Percentiles rank a stretch among this genome's conserved stretches.
Conservation (phyloP, 2,888 invertebrate species). For the Drosophila neotestacea region DNA sequence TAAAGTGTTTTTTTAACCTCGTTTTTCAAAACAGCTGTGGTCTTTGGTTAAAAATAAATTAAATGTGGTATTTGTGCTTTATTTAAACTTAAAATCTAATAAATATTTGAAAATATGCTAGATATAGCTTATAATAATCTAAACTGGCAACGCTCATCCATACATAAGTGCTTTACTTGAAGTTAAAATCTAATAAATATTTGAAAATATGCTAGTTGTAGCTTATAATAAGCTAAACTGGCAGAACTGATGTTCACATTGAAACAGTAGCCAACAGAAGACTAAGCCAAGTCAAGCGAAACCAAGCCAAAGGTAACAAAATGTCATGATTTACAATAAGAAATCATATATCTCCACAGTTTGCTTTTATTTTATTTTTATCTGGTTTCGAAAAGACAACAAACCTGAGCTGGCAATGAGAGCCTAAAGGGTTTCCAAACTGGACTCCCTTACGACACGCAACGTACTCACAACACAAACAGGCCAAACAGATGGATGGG, state of each 20-base stretch:
- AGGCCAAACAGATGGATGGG: conserved; percentile 50
- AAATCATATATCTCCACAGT: conserved; percentile 70
- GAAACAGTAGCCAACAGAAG: conserved; percentile 66
- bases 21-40: no score
- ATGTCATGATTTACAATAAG: conserved; percentile 80
- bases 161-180: no score
- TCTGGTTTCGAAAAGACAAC: conserved; percentile 51
- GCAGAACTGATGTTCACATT: conserved; percentile 1
- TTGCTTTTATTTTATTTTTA: conserved; percentile 49
- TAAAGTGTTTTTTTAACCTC: no score
- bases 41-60: no score
- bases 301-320: conserved; percentile 64
- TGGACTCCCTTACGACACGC: conserved; percentile 44
- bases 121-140: no score
- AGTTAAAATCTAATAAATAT: no score
- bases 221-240: no score
- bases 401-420: conserved; percentile 75
- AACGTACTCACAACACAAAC: conserved; percentile 37
- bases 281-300: conserved; percentile 50
- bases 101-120: no score
- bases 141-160: no score
- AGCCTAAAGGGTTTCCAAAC: conserved; percentile 76
- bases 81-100: no score
- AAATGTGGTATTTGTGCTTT: no score
- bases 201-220: no score